phyloP scores from a whole-genome alignment of 2,797 vertebrate genomes.

The Kryptopterus vitreolus region DNA sequence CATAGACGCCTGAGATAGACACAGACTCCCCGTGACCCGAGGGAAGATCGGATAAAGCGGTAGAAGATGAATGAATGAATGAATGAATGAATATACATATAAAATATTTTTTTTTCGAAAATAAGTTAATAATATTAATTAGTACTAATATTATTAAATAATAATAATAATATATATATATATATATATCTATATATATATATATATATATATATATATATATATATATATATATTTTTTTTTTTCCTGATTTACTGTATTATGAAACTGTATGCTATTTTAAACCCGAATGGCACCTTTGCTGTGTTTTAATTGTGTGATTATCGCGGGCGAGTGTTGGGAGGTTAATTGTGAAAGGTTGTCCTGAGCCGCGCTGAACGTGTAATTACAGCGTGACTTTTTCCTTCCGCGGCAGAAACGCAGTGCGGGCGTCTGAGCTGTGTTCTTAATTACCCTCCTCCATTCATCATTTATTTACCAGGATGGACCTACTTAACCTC shows the following conservation, averaged over 20 bases:
- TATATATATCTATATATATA: too few relatives aligned
- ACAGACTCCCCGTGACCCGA: too few relatives aligned
- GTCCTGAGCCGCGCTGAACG: background rate
- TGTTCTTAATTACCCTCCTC: constrained; percentile 72
- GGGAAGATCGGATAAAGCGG: too few relatives aligned
- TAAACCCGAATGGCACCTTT: background rate
- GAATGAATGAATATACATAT: too few relatives aligned
- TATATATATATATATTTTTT: too few relatives aligned
- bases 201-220: too few relatives aligned
- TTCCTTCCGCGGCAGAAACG: constrained; percentile 41
- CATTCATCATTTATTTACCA: constrained; percentile 75
- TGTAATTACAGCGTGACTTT: constrained; percentile 24
- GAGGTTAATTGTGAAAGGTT: constrained; percentile 13
- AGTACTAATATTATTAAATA: too few relatives aligned
- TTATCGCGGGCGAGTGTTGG: background rate
- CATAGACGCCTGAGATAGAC: too few relatives aligned
- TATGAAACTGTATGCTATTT: background rate
- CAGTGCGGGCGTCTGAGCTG: constrained; percentile 56
- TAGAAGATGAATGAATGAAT: too few relatives aligned
- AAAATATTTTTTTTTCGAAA: too few relatives aligned
- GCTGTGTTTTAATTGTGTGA: background rate
- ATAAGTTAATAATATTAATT: too few relatives aligned
- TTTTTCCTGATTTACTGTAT: background rate
- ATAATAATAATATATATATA: too few relatives aligned
- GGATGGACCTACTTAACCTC: constrained; percentile 71